Base-by-base conservation (phyloP, 2,797 vertebrate species). In the Acipenser ruthenus region DNA sequence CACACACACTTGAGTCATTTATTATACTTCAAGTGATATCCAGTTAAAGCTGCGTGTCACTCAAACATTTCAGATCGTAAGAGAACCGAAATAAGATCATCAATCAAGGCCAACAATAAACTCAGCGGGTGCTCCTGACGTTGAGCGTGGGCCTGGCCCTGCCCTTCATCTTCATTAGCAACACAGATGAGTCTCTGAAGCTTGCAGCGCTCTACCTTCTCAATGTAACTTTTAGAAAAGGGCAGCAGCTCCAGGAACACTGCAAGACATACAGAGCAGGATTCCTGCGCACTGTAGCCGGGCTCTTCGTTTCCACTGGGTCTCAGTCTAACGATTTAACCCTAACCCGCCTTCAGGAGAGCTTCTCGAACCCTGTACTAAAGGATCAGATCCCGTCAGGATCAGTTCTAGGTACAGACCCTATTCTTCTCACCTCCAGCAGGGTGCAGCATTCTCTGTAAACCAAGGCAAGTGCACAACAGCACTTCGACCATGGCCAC, bases 101-200 rank as follows among this genome's bases (percentile, higher is more conserved):
- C 66, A 69, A 71, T 77, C 73, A 74, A 23, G 15, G 2, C 56
- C 63, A 64, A 60, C 13, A 51, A 55, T 37, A 60, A 68, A 69
- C 63, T 51, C 70, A 70, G 66, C 67, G 59, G 70, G 58, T 59
- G 61, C 68, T 67, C 69, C 55, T 61, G 13, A 47, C 60, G 70
- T 69, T 69, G 71, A 69, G 69, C 12, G 51, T 68, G 72, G 55
- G 67, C 62, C 70, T 65, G 63, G 65, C 69, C 64, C 52, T 65
- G 53, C 62, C 69, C 66, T 65, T 56, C 61, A 66, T 66, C n/a
- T 66, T 73, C 65, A 62, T 55, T 47, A 58, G 53, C 50, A 18
- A 37, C 63, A 60, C 50, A 58, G 62, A 49, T 55, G 52, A 4
- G 52, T n/a, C n/a, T 55, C n/a, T 55, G 6, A 55, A 55, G 52